Conservation (phyloP, 1,140 invertebrate species). For the honey bee (Apis mellifera) region DNA sequence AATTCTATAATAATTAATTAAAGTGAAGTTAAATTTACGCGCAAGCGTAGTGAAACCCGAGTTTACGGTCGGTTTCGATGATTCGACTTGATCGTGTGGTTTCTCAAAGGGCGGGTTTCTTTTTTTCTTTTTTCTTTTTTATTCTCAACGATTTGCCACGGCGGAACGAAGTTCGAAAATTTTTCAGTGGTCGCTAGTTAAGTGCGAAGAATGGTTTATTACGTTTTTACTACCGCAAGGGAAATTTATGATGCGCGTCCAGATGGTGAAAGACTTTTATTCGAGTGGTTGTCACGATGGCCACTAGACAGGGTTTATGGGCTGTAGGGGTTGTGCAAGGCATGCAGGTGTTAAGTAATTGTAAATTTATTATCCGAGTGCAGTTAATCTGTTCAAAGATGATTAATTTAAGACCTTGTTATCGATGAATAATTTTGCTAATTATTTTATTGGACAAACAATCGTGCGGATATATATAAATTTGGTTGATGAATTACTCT, state of each 20-base stretch:
- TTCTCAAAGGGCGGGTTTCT: background rate
- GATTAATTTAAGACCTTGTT: background rate
- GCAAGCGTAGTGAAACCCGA: no score
- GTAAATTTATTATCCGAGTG: background rate
- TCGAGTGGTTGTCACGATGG: background rate
- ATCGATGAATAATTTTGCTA: background rate
- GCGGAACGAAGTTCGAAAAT: no score
- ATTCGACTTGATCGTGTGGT: no score
- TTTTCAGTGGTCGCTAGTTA: background rate
- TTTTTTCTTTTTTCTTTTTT: no score
- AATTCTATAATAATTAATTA: no score
- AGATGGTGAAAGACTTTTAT: background rate
- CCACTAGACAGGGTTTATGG: background rate
- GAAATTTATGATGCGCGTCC: background rate
- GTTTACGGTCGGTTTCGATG: no score
- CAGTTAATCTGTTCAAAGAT: background rate
- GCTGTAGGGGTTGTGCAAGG: background rate
- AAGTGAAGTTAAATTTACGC: no score
- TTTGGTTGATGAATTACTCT: no score
- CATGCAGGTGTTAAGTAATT: conserved; percentile 2
- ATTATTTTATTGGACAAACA: no score
- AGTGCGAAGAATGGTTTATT: conserved; percentile 3
- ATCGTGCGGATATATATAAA: no score
- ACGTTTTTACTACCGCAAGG: background rate
- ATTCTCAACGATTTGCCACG: background rate